A percentile compares a stretch with the other conserved stretches of the same genome.
Conservation (phyloP, 2,113 vertebrate species). For the Corythornis madagascariensis region DNA sequence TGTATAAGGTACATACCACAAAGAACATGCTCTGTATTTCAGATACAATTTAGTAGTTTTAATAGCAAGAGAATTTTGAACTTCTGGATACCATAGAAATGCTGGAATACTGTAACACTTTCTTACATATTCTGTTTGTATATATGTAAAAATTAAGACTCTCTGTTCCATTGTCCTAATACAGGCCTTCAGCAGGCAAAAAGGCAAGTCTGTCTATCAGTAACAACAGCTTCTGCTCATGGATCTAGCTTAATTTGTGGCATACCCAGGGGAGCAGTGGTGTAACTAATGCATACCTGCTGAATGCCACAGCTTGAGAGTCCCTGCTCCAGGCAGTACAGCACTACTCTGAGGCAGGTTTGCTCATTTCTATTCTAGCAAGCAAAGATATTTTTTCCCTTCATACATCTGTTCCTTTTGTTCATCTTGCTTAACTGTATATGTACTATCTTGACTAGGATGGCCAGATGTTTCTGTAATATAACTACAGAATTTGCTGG, state of each 20-base stretch:
- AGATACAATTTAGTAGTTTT: neutral
- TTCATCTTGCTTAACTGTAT: neutral
- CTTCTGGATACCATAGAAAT: neutral
- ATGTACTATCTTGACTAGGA: neutral
- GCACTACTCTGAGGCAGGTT: neutral
- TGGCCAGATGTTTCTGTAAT: neutral
- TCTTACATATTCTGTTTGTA: neutral
- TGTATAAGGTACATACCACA: neutral
- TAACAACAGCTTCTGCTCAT: neutral
- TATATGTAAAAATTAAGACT: neutral
- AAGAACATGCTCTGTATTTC: neutral
- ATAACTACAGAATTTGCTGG: neutral
- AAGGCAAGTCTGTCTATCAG: neutral
- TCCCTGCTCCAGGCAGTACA: neutral
- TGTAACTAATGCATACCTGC: neutral
- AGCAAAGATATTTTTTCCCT: neutral
- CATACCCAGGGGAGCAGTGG: neutral
- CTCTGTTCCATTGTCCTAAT: neutral
- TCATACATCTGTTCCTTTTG: neutral
- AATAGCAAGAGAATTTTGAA: constrained; percentile 10
- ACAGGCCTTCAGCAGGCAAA: neutral
- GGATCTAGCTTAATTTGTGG: neutral
- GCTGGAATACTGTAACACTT: neutral
- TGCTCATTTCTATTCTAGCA: neutral
- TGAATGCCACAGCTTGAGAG: neutral